These are phyloP conservation scores for Gnathonemus longibarbis DNA, from an alignment of 2,113 vertebrate species.

Conservation along the genomic window DNA sequence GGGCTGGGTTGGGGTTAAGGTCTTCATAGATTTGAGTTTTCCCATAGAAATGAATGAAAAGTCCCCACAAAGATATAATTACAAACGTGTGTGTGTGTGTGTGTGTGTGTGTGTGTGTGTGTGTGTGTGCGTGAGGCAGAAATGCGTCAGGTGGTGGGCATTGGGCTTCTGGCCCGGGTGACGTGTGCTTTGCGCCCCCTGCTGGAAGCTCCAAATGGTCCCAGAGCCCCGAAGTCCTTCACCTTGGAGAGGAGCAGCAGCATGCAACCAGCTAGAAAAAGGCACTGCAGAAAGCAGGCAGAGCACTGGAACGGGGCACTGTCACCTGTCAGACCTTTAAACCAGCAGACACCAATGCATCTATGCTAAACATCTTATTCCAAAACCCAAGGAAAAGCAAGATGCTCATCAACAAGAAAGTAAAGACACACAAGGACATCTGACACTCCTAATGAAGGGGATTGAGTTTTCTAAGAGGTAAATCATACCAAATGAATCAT, in stretches of 20 bases:
- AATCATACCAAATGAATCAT: neutral
- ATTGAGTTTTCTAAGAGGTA: neutral
- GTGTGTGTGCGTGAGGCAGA: neutral
- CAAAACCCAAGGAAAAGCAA: neutral
- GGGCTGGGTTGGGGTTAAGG: no score
- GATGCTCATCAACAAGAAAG: neutral
- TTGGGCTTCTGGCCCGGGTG: neutral
- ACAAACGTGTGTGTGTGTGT: neutral
- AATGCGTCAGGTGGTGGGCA: neutral
- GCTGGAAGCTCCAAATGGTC: neutral
- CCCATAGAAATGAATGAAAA: no score
- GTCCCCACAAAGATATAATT: no score
- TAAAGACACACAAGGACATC: neutral
- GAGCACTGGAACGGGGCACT: neutral
- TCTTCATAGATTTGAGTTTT: no score
- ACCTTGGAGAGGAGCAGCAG: neutral
- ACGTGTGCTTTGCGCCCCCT: neutral
- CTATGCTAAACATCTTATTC: neutral
- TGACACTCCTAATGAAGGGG: neutral
- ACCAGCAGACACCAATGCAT: neutral
- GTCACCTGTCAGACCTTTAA: neutral
- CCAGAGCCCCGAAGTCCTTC: neutral
- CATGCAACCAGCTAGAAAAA: neutral
- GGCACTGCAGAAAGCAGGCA: neutral
- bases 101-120: neutral